Conservation (phyloP, 2,113 vertebrate species). For the Ophiodon elongatus region DNA sequence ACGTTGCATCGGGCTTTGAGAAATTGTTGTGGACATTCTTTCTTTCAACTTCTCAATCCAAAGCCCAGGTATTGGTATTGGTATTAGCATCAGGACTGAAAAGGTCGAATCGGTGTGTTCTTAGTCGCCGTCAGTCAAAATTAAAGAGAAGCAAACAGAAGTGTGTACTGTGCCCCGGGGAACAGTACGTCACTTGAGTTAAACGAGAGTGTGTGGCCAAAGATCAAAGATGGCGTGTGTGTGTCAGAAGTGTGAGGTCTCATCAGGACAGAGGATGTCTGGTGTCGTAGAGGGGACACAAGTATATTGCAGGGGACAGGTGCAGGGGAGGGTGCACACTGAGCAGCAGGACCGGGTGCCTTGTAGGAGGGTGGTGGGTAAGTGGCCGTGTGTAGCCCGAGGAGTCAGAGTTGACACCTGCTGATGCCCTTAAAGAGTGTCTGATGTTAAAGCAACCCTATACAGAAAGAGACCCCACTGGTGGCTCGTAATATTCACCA, state of each 20-base stretch:
- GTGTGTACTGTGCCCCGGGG: constrained; percentile 54
- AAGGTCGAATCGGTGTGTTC: background rate
- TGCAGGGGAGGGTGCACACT: constrained; percentile 46
- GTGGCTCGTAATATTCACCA: constrained; percentile 55
- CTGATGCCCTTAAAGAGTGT: constrained; percentile 53
- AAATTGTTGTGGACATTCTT: background rate
- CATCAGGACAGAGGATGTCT: constrained; percentile 33
- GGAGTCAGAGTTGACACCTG: constrained; percentile 74
- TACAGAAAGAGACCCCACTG: constrained; percentile 35
- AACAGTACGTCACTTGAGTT: constrained; percentile 47
- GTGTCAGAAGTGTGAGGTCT: constrained; percentile 44
- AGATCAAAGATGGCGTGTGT: constrained; percentile 35
- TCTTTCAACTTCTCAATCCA: background rate
- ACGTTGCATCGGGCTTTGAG: background rate
- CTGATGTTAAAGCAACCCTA: constrained; percentile 54
- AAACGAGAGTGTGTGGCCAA: constrained; percentile 39
- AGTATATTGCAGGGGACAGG: constrained; percentile 56
- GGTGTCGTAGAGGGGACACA: constrained; percentile 33
- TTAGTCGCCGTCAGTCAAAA: constrained; percentile 12
- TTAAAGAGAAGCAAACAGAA: constrained; percentile 54
- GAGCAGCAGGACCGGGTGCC: constrained; percentile 56
- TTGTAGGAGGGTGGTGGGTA: constrained; percentile 44
- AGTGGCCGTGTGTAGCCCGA: constrained; percentile 44
- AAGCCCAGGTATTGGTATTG: background rate
- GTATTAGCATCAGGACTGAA: background rate